A percentile compares a stretch with the other conserved stretches of the same genome.
Evolutionary conservation across 2,888 invertebrate genomes (phyloP).

Genomic region (Platypus cylindrus): DNA sequence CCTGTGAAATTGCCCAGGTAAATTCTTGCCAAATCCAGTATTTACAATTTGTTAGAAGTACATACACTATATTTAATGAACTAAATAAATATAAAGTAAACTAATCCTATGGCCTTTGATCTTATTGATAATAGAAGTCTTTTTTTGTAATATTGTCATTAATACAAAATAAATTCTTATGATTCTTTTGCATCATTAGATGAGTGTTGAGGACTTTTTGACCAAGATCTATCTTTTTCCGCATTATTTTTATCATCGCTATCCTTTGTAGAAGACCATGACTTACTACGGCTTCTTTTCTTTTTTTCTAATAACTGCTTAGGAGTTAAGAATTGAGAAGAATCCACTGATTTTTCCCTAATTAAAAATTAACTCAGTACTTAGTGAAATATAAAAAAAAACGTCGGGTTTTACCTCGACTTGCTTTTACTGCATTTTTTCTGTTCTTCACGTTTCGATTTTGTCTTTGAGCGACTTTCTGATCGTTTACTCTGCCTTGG

Average conservation of each 20-base stretch:
- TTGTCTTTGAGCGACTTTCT: neutral
- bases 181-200: conserved; percentile 16
- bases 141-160: neutral
- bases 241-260: conserved; percentile 21
- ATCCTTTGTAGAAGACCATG: conserved; percentile 49
- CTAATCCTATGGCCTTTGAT: no score
- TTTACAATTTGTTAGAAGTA: neutral
- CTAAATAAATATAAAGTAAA: no score
- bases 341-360: conserved; percentile 26
- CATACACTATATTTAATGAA: neutral
- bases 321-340: conserved; percentile 31
- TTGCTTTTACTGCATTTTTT: conserved; percentile 6
- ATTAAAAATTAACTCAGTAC: no score
- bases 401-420: no score
- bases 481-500: neutral
- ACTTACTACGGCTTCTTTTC: conserved; percentile 29
- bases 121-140: no score
- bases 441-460: conserved; percentile 3
- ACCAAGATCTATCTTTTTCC: conserved; percentile 36
- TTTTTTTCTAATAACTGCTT: conserved; percentile 22
- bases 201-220: conserved; percentile 41
- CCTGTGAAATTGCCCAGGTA: neutral
- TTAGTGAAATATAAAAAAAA: no score
- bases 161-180: neutral
- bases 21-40: neutral